These are phyloP conservation scores for Xanthia togata DNA, from an alignment of 2,888 invertebrate species.

Conservation along the genomic window DNA sequence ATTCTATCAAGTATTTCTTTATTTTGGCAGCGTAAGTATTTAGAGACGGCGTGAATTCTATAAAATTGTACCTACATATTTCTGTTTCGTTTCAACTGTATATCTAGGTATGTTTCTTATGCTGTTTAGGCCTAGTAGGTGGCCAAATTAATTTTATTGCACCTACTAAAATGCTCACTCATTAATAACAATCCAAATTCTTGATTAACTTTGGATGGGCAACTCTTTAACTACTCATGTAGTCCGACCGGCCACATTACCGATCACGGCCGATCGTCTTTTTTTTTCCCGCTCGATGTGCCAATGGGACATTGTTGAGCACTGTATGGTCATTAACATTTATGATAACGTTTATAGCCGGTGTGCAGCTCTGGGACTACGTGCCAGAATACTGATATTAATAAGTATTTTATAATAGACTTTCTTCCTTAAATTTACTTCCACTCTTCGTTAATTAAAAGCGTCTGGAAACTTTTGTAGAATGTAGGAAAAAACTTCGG, in stretches of 20 bases:
- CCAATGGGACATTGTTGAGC: not conserved
- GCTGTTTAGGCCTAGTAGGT: not conserved
- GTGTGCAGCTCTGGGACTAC: constrained; percentile 49
- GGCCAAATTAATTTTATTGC: not conserved
- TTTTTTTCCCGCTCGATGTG: constrained; percentile 1
- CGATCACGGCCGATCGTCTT: not conserved
- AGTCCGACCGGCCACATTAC: no score
- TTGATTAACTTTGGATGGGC: not conserved
- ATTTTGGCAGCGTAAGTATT: not conserved
- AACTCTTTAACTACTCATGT: no score
- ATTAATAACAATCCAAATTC: not conserved
- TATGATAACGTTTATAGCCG: constrained; percentile 11
- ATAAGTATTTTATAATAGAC: constrained; percentile 31
- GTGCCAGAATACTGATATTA: constrained; percentile 24
- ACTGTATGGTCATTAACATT: constrained; percentile 23
- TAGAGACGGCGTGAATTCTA: not conserved
- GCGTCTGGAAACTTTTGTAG: constrained; percentile 40
- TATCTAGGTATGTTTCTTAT: not conserved
- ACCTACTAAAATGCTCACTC: not conserved
- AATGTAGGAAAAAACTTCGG: constrained; percentile 27
- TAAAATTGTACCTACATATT: not conserved
- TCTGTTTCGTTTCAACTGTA: not conserved
- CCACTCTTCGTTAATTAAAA: constrained; percentile 63
- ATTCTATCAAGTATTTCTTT: not conserved
- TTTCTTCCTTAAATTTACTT: constrained; percentile 44